Base-by-base conservation (phyloP, 2,113 vertebrate species). In the Triplophysa tibetana region DNA sequence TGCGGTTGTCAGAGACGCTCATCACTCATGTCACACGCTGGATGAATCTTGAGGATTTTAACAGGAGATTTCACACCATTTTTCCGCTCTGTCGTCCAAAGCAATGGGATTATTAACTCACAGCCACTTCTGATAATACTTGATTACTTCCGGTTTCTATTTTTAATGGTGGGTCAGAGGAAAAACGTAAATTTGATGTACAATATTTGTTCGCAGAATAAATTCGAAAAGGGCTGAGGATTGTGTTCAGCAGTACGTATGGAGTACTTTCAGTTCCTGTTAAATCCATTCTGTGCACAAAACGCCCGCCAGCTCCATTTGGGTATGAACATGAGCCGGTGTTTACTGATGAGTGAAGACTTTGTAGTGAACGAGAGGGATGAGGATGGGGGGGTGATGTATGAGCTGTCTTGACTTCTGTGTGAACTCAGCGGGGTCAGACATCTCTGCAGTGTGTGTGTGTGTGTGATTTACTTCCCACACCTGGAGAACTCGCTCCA, bases 331-430 rank as follows among this genome's bases (percentile, higher is more conserved):
- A n/a, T 56, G 54, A 56, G 54, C 54, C 8, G 0, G 17, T n/a
- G 54, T 56, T 19, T 56, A n/a, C 54, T 81, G 85, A 84, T 78
- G 73, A 81, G 81, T 78, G 73, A 81, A 81, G 70, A 64, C 89
- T 90, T 91, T 92, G 91, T 91, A 91, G 89, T 85, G 83, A 38
- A 85, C 65, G 75, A 83, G 86, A 86, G 86, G 83, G 82, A 84
- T 85, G 76, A 58, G 63, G 77, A 26, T 58, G 11, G 73, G 84
- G 10, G 73, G 84, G 78, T 88, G 90, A 92, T 86, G 87, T 76
- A 88, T 87, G 81, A 86, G 84, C 63, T 60, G 68, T 70, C 75
- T 80, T 86, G 88, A 84, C 88, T 85, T 82, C 81, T 76, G 58
- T 77, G 78, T 78, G 87, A 89, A 85, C 88, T 82, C 78, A 24